Base-by-base conservation (phyloP, 2,888 invertebrate genomes). In the Nematopogon swammerdamellus region DNA sequence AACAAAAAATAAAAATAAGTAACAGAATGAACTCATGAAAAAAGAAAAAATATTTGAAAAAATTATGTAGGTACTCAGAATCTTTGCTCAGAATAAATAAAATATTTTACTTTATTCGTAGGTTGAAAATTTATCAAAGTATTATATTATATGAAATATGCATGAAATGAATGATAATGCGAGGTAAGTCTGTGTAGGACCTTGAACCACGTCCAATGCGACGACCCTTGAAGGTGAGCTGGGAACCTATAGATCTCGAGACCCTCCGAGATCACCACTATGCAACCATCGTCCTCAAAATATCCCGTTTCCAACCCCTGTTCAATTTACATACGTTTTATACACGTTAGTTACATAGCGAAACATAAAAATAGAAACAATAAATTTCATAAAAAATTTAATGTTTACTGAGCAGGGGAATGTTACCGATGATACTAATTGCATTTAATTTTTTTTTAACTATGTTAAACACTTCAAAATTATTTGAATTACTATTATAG, bases 201-300 rank as follows among this genome's bases (percentile, higher is more conserved):
- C 85, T 85, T 85, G 70, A 85, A 74, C 86, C 85, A 85, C 71
- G 82, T 82, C 85, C 85, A 85, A 75, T 85, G 82, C 63, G 77
- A 72, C 68, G 82, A 82, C 69, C 80, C 81, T 68, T 81, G 82
- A 74, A 82, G 82, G 63, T 81, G 75, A 58, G 82, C 82, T 58
- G 85, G 83, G 65, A 85, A 81, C 79, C 83, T 83, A 79, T 74
- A 75, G 70, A 85, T 77, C 71, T 84, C 81, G 67, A 82, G 71
- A 64, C 85, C 85, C 64, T 85, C 84, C 58, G 82, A 81, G 64
- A 84, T 70, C 67, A 85, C 76, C 69, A 84, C 80, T 61, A 85
- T 71, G 68, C 67, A 72, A 63, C 77, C 81, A 54, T 80, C 80
- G 46, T 84, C 83, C 71, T 84, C 82, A 63, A 72, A 82, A 82